A percentile compares a stretch with the other conserved stretches of the same genome.
phyloP scores from a whole-genome alignment of 2,888 invertebrate genomes.

The Tineola bisselliella region DNA sequence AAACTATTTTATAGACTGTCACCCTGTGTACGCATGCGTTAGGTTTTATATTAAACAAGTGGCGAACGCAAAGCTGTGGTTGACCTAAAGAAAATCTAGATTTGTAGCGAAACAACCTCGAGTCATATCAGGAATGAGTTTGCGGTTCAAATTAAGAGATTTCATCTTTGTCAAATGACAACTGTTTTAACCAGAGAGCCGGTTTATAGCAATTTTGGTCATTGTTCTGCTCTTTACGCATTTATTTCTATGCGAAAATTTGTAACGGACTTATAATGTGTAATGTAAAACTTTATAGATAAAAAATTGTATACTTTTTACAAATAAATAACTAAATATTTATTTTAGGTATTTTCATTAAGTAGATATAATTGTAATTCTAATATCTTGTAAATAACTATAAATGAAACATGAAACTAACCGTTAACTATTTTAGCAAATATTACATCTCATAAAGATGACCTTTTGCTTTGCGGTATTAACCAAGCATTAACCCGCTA shows the following conservation, averaged over 20 bases:
- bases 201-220: constrained; percentile 22
- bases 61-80: constrained; percentile 14
- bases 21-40: neutral
- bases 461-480: neutral
- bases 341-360: no score
- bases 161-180: constrained; percentile 42
- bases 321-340: no score
- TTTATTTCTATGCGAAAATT: neutral
- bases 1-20: neutral
- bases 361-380: no score
- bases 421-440: neutral
- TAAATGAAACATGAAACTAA: no score
- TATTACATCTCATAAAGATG: neutral
- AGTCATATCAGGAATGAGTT: constrained; percentile 14
- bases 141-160: constrained; percentile 31
- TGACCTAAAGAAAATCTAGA: constrained; percentile 31
- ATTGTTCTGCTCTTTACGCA: neutral
- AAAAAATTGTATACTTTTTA: no score
- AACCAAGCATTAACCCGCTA: neutral
- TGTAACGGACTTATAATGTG: neutral
- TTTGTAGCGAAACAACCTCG: constrained; percentile 18
- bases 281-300: no score
- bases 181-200: constrained; percentile 48
- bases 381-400: no score
- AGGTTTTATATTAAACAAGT: neutral